Evolutionary conservation across 1,140 invertebrate species (phyloP).

Genomic region (Pygmarrhopalites habei): DNA sequence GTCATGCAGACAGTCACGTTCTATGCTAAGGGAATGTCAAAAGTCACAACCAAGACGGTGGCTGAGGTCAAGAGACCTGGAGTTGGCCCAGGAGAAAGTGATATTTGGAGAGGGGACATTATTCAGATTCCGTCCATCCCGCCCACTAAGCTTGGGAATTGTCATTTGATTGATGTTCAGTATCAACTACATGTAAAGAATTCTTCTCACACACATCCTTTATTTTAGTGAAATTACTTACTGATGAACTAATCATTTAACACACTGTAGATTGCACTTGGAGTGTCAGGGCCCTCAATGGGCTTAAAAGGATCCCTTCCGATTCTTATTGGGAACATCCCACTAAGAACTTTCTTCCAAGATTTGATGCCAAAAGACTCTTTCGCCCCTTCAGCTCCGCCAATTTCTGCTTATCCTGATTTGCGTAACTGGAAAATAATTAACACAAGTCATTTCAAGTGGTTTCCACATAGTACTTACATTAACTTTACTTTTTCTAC

Average conservation of each 20-base stretch:
- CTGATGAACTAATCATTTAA: too few relatives aligned
- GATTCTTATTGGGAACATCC: constrained; percentile 27
- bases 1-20: constrained; percentile 26
- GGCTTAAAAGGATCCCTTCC: constrained; percentile 16
- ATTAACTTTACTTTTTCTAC: not conserved
- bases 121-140: constrained; percentile 24
- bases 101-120: constrained; percentile 20
- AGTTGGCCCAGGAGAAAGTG: constrained; percentile 21
- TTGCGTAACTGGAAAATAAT: constrained; percentile 18
- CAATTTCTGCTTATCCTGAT: constrained; percentile 16
- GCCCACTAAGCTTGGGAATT: constrained; percentile 23
- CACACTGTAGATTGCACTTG: constrained; percentile 18
- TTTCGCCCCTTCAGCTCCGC: constrained; percentile 19
- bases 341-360: constrained; percentile 10
- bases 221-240: too few relatives aligned
- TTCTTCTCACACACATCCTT: too few relatives aligned
- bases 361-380: constrained; percentile 22
- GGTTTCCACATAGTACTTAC: not conserved
- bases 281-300: constrained; percentile 15
- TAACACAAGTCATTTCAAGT: not conserved
- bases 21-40: constrained; percentile 20
- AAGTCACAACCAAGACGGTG: not conserved
- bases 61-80: not conserved
- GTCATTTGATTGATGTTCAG: constrained; percentile 25
- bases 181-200: constrained; percentile 20